Conservation (phyloP, 2,888 invertebrate genomes). For the Mythimna lalbum region DNA sequence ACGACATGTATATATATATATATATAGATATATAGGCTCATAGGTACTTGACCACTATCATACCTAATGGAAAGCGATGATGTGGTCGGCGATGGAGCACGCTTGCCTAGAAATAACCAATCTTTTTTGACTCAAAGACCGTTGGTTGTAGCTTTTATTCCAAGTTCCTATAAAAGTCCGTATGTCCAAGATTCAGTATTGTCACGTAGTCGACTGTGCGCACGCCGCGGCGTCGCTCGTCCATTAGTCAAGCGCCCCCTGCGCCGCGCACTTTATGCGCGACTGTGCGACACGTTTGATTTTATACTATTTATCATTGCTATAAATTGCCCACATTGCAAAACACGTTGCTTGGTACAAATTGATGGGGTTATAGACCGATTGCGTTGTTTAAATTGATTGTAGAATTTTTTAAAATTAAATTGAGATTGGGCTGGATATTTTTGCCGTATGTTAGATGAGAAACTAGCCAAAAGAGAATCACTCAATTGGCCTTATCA, state of each 20-base stretch:
- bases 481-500: background rate
- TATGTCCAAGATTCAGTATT: slow-evolving; percentile 61
- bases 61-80: no score
- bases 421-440: background rate
- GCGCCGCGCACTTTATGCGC: slow-evolving; percentile 77
- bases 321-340: slow-evolving; percentile 56
- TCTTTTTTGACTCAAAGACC: no score
- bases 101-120: no score
- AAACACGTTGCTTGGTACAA: slow-evolving; percentile 51
- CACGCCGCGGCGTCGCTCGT: slow-evolving; percentile 71
- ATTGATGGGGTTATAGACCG: slow-evolving; percentile 58
- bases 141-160: background rate
- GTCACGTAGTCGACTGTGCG: slow-evolving; percentile 75
- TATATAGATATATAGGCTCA: no score
- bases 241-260: slow-evolving; percentile 75
- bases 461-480: background rate
- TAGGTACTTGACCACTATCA: no score
- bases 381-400: slow-evolving; percentile 34
- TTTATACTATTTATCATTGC: slow-evolving; percentile 64
- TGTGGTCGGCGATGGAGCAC: no score
- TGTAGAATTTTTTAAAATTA: slow-evolving; percentile 6
- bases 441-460: background rate
- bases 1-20: no score
- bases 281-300: slow-evolving; percentile 79
- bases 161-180: slow-evolving; percentile 30